Conservation (phyloP, 2,113 vertebrate genomes). For the Accipiter cooperii region DNA sequence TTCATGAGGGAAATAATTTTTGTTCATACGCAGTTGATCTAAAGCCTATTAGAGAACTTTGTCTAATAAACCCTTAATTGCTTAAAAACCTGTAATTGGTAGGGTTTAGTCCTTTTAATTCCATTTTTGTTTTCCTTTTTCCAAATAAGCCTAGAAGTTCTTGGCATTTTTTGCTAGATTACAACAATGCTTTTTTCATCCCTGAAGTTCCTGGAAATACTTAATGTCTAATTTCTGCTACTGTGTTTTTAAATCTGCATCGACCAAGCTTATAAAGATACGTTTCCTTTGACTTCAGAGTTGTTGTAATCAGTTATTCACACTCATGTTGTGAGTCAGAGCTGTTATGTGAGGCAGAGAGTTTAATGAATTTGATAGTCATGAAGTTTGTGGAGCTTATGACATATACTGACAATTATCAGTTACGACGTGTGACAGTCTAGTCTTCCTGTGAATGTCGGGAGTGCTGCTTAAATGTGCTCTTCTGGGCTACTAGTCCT, state of each 20-base stretch:
- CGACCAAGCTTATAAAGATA: not conserved
- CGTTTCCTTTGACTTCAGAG: not conserved
- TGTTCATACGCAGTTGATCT: not conserved
- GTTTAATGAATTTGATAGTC: not conserved
- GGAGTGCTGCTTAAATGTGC: rapidly evolving
- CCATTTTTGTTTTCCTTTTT: not conserved
- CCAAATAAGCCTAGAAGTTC: not conserved
- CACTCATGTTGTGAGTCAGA: not conserved
- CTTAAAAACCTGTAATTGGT: not conserved
- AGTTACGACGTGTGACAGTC: not conserved
- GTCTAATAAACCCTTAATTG: not conserved
- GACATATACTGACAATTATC: rapidly evolving
- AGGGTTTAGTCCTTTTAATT: not conserved
- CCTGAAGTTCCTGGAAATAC: not conserved
- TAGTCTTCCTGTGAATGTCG: rapidly evolving
- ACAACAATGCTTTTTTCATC: not conserved
- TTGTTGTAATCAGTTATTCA: not conserved
- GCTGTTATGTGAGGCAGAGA: not conserved
- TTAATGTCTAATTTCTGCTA: not conserved
- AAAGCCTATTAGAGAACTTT: not conserved
- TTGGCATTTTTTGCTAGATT: not conserved
- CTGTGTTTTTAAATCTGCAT: not conserved
- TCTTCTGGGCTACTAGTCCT: not conserved
- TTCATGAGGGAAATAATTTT: not conserved
- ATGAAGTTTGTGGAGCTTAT: not conserved